A percentile compares a stretch with the other conserved stretches of the same genome.
Evolutionary conservation across 2,797 vertebrate species (phyloP).

Genomic region (Vespertilio murinus): DNA sequence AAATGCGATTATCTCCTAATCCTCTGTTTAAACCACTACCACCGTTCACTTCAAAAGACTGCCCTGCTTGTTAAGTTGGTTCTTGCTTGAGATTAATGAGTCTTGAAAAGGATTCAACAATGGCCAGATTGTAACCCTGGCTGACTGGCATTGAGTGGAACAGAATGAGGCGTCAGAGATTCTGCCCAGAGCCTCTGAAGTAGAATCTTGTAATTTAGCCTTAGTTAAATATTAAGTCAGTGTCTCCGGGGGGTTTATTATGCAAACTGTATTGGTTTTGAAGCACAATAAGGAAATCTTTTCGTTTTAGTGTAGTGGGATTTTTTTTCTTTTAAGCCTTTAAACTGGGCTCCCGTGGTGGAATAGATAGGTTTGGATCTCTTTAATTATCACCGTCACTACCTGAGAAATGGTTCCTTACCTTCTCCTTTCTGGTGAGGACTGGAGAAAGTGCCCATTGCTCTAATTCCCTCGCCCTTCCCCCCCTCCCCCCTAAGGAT

Average conservation of each 20-base stretch:
- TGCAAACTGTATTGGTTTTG: conserved; percentile 43
- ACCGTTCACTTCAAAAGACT: conserved; percentile 71
- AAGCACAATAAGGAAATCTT: conserved; percentile 33
- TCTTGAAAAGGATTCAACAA: conserved; percentile 68
- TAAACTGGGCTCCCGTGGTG: neutral
- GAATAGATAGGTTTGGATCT: neutral
- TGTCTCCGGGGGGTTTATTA: conserved; percentile 36
- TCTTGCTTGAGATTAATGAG: conserved; percentile 75
- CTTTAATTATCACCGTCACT: neutral
- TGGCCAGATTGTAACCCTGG: conserved; percentile 55
- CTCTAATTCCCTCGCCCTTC: neutral
- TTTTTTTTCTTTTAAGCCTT: neutral
- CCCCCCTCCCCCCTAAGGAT: neutral
- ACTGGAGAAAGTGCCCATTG: neutral
- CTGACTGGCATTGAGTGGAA: neutral
- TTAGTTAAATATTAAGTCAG: conserved; percentile 78
- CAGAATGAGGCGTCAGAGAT: conserved; percentile 21
- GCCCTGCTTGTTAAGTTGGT: conserved; percentile 65
- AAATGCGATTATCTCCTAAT: conserved; percentile 74
- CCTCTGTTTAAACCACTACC: conserved; percentile 68
- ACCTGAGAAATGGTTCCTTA: neutral
- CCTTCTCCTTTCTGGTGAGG: neutral
- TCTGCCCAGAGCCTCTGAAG: conserved; percentile 67
- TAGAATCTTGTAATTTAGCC: conserved; percentile 69
- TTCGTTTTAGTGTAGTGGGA: neutral